These are phyloP conservation scores for Dinoponera quadriceps DNA, from an alignment of 1,140 invertebrate genomes.

Conservation along the genomic window DNA sequence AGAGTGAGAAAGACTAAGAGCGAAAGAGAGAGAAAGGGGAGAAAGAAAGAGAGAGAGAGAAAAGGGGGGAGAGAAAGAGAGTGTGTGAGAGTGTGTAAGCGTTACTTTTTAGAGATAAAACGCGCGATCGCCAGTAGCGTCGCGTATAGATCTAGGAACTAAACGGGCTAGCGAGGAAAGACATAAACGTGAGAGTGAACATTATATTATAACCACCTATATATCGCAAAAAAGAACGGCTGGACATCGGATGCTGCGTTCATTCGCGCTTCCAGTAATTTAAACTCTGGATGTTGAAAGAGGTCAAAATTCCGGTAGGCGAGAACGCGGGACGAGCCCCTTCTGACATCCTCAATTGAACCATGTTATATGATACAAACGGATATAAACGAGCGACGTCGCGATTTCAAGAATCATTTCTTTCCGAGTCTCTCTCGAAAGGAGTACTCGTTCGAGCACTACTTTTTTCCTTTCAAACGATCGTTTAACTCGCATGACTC, in stretches of 20 bases:
- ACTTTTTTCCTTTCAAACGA: background rate
- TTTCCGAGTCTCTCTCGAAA: background rate
- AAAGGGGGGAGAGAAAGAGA: background rate
- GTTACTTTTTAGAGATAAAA: slow-evolving; percentile 60
- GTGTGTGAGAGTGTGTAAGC: slow-evolving; percentile 33
- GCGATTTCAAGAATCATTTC: background rate
- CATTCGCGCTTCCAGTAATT: slow-evolving; percentile 63
- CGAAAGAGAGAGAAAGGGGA: background rate
- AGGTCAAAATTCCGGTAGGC: slow-evolving; percentile 4
- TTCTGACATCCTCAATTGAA: slow-evolving; percentile 45
- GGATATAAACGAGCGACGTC: background rate
- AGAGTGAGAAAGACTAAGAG: background rate
- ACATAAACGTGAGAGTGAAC: slow-evolving; percentile 66
- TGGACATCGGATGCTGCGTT: slow-evolving; percentile 61
- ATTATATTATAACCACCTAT: slow-evolving; percentile 65
- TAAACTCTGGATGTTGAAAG: slow-evolving; percentile 28
- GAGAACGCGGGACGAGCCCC: slow-evolving; percentile 5
- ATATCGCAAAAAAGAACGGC: slow-evolving; percentile 57
- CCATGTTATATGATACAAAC: slow-evolving; percentile 16
- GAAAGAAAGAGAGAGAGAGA: slow-evolving; percentile 14
- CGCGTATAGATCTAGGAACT: slow-evolving; percentile 57
- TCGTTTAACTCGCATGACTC: background rate
- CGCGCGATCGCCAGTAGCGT: slow-evolving; percentile 45
- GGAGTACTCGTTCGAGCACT: background rate
- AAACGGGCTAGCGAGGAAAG: slow-evolving; percentile 59